Evolutionary conservation across 2,113 vertebrate genomes (phyloP), one percentile per base, ranked within the genome.

Genomic region (Salvator merianae): DNA sequence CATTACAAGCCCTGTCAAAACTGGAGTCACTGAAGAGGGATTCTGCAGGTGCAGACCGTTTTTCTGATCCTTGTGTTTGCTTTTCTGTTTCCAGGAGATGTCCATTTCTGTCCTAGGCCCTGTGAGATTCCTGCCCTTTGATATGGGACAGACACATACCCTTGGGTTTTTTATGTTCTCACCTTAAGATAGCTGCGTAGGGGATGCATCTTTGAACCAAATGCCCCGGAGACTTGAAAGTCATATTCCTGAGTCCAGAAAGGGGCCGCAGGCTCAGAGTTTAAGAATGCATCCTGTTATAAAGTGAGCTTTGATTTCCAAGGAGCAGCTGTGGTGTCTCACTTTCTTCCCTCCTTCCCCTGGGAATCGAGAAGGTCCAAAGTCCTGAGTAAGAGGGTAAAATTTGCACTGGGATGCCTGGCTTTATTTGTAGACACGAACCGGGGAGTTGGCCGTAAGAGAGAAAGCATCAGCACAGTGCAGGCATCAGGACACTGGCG

Each of bases 251-350:
- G 38, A 66, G 55, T 40, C 68, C 70, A 80, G 84, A 80, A 74
- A 73, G 70, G 65, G 26, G 8, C 77, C 3, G 10, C 43, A 7
- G 69, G 40, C 13, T 80, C 28, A 30, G 18, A 74, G 32, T 18
- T 36, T n/a, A 47, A 36, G 32, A 18, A 32, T 66, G 65, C 30
- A 30, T 12, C 30, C 30, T 1, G 26, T 26, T 8, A 1, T 30
- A 66, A 10, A n/a, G 62, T 38, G 20, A n/a, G 34, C 43, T 28
- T 53, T 20, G 53, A 50, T 34, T 50, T 77, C 66, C 53, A 59
- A 59, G n/a, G 77, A 85, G 34, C 84, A 80, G 77, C 84, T 80
- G 77, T 55, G 32, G 1, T 5, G 81, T 63, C 59, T 75, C 59
- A 1, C 3, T 66, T 53, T 65, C 53, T 4, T 30, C 69, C 43